Base-by-base conservation (phyloP, 1,140 invertebrate species). In the Apocrypta bakeri region DNA sequence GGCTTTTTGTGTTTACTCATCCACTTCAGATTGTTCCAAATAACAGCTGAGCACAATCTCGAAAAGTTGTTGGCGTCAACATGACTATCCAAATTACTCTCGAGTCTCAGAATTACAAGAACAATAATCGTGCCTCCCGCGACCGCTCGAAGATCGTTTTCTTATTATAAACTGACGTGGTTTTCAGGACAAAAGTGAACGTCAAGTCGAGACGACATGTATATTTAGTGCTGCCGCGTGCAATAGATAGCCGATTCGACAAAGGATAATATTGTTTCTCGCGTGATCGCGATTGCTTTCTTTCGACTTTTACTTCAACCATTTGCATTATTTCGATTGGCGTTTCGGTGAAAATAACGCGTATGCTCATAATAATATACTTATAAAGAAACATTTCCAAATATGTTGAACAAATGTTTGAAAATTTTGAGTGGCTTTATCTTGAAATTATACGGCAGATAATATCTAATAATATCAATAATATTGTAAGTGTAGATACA, bases 361-460 rank as follows among this genome's bases (percentile, higher is more conserved):
- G n/a, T n/a, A n/a, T n/a, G n/a, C n/a, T n/a, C n/a, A n/a, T n/a
- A n/a, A n/a, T n/a, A n/a, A n/a, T n/a, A n/a, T n/a, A n/a, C n/a
- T n/a, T n/a, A n/a, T 37, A 37, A 37, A 37, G 33, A 37, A 37
- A 37, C 33, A 2, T 4, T 37, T 9, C 33, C 33, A 9, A 37
- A 37, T 4, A 37, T 37, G 33, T 37, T 4, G 9, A 37, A 9
- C 33, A 37, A 9, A 2, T 4, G 33, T 9, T 37, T 9, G 33
- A 37, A 37, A 37, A 37, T 4, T 37, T 37, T 9, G n/a, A 56
- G 48, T 56, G 48, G 48, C n/a, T n/a, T n/a, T 56, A 56, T 17
- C 48, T 6, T 33, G 56, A 82, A 75, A 80, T 83, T 74, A 75
- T 75, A 83, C 83, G 84, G 84, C 83, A 74, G 84, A 48, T n/a